Base-by-base conservation (phyloP, 2,888 invertebrate species). In the Notocelia uddmanniana region DNA sequence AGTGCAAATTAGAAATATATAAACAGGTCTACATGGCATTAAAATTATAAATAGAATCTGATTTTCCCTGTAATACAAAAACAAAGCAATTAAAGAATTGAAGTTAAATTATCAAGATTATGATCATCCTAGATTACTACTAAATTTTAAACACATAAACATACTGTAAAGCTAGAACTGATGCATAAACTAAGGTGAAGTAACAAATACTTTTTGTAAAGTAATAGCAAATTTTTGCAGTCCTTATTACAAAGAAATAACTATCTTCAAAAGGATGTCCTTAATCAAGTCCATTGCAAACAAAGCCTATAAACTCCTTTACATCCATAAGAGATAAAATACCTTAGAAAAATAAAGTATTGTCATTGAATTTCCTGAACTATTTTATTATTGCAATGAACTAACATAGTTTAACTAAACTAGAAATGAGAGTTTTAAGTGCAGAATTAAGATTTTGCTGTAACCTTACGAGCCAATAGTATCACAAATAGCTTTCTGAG, bases 401-500 rank as follows among this genome's bases (percentile, higher is more conserved):
- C 80, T 80, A 76, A 76, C 34, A 62, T 75, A 79, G 74, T 78
- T 80, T 80, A 82, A 82, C 81, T 83, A 83, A 81, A 78, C 66
- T 80, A 81, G 45, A 23, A 69, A 60, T 31, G 31, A 60, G 67
- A 26, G 68, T 67, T 71, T n/a, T 67, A 59, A 26, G 52, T 23
- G 58, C 63, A 54, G 57, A 60, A 55, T 52, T 64, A 72, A 69
- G 67, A 68, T 84, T 81, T 85, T 83, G 85, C 82, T 82, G 81
- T 76, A 75, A 76, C 73, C 71, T 74, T 73, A 75, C 34, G 82
- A 85, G 87, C 89, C 87, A 87, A 85, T 87, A 85, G 86, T 92
- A 92, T 91, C 91, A 92, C 91, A 92, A 89, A 85, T 83, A 86
- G 85, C 85, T 83, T 87, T 87, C 84, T 83, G 84, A 84, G 83